Percentiles rank a stretch among this genome's conserved stretches.
These are phyloP conservation scores for Liparis tanakae DNA, from an alignment of 2,797 vertebrate genomes.

Conservation along the genomic window DNA sequence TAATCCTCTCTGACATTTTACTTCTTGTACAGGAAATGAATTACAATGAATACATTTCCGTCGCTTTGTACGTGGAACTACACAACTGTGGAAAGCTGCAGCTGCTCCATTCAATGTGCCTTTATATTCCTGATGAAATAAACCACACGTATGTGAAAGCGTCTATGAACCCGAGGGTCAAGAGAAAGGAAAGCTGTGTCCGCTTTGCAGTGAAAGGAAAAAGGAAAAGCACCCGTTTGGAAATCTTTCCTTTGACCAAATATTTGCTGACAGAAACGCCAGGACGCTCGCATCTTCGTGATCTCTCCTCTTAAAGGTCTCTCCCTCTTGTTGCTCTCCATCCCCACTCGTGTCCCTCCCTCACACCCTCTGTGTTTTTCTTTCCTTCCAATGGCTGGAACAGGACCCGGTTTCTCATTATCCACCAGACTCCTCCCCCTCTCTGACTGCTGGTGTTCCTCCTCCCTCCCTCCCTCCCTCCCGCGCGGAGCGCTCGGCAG, in stretches of 20 bases:
- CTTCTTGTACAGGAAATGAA: conserved; percentile 36
- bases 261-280: background rate
- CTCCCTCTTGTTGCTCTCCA: conserved; percentile 24
- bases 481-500: conserved; percentile 60
- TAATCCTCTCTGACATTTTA: conserved; percentile 63
- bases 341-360: conserved; percentile 30
- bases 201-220: background rate
- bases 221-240: background rate
- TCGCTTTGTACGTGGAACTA: background rate
- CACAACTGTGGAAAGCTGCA: background rate
- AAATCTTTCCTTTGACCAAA: conserved; percentile 8
- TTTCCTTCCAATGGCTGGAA: conserved; percentile 50
- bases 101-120: conserved; percentile 7
- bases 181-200: background rate
- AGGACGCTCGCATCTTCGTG: background rate
- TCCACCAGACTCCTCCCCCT: conserved; percentile 73
- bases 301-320: conserved; percentile 39
- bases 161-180: background rate
- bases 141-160: background rate
- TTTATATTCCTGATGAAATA: background rate
- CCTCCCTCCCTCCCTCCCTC: conserved; percentile 70
- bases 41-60: conserved; percentile 29
- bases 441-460: conserved; percentile 63
- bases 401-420: conserved; percentile 69
- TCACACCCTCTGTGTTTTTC: conserved; percentile 36